These are phyloP conservation scores for Tragelaphus imberbis DNA, from an alignment of 2,113 vertebrate genomes.

Conservation along the genomic window DNA sequence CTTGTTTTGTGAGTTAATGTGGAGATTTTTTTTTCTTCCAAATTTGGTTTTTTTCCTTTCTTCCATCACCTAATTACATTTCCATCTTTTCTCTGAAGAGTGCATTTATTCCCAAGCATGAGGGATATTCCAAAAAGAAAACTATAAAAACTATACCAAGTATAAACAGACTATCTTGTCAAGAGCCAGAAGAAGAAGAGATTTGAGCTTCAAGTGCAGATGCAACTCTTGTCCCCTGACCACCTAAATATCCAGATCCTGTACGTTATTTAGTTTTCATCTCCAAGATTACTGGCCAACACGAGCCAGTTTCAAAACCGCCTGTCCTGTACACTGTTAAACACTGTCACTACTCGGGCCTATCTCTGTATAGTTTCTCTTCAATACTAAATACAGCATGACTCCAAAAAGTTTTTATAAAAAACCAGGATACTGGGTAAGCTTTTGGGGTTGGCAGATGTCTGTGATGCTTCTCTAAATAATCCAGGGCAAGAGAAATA, in stretches of 20 bases:
- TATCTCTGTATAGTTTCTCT: background rate
- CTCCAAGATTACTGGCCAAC: background rate
- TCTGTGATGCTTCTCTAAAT: background rate
- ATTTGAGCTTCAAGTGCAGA: background rate
- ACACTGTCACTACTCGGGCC: background rate
- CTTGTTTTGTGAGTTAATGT: background rate
- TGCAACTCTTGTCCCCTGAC: no score
- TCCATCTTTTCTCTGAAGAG: background rate
- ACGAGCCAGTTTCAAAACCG: background rate
- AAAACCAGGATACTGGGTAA: background rate
- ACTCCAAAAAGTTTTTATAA: background rate
- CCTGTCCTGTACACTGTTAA: fast-evolving
- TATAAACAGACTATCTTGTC: background rate
- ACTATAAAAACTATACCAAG: background rate
- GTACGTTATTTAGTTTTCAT: fast-evolving
- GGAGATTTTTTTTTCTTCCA: background rate
- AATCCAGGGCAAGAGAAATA: background rate
- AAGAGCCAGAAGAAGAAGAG: background rate
- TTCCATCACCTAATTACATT: background rate
- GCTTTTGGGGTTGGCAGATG: background rate
- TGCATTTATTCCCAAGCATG: background rate
- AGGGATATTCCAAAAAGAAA: background rate
- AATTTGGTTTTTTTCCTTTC: background rate
- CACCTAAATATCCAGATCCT: fast-evolving
- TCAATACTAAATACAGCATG: background rate